A percentile compares a stretch with the other conserved stretches of the same genome.
Evolutionary conservation across 1,140 invertebrate genomes (phyloP).

Genomic region (Tribolium castaneum): DNA sequence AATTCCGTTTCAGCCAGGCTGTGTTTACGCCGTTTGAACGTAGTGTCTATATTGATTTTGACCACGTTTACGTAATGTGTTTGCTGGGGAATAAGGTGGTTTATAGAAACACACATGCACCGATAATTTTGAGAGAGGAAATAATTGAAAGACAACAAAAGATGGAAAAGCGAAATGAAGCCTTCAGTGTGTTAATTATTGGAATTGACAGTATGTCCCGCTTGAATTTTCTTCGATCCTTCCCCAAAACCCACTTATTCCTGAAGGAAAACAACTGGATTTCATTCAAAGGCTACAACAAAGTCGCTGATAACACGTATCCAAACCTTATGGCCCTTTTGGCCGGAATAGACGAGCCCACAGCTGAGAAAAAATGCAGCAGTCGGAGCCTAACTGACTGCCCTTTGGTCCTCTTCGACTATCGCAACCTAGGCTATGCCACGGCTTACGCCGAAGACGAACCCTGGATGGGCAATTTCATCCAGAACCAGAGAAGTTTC

Average conservation of each 20-base stretch:
- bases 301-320: constrained; percentile 83
- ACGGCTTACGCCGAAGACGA: constrained; percentile 76
- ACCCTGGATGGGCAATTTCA: constrained; percentile 65
- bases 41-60: constrained; percentile 61
- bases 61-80: constrained; percentile 66
- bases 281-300: constrained; percentile 73
- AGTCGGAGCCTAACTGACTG: constrained; percentile 64
- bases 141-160: no score
- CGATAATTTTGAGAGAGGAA: background rate
- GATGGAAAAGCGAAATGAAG: constrained; percentile 15
- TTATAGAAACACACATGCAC: constrained; percentile 52
- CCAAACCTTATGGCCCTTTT: constrained; percentile 84
- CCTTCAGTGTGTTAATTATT: constrained; percentile 76
- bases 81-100: constrained; percentile 29
- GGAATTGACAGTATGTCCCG: constrained; percentile 87
- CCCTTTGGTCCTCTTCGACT: constrained; percentile 74
- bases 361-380: constrained; percentile 66
- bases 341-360: constrained; percentile 67
- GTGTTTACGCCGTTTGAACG: constrained; percentile 59
- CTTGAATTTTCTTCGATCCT: constrained; percentile 79
- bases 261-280: constrained; percentile 68
- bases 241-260: constrained; percentile 78
- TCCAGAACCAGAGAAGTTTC: constrained; percentile 70
- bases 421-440: constrained; percentile 69
- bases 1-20: background rate